Base-by-base conservation (phyloP, 92 coral and sea anemone genomes). In the Diadumene lineata region DNA sequence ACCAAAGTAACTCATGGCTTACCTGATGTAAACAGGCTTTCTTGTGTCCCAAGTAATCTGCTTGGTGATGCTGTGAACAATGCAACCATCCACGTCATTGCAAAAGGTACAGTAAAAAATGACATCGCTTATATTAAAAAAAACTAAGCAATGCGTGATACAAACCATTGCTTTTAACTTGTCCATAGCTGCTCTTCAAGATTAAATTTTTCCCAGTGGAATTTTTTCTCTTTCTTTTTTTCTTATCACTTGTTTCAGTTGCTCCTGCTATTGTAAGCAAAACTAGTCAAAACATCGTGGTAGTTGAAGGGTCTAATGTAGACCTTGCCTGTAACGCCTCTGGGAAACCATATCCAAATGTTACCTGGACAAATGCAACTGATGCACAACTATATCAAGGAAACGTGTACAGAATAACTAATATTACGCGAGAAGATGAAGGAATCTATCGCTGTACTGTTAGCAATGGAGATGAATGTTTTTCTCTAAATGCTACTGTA, bases 381-480 rank as follows among this genome's bases (percentile, higher is more conserved):
- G 50, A 50, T 22, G 23, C 7, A 60, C 29, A 7, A 1, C 1
- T 10, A 11, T 23, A 22, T 23, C 65, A 60, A 60, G 32, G 65
- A 26, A 29, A 16, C 3, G 23, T 27, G 57, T 24, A 50, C 1
- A 13, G 44, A 18, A 7, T 70, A 31, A 56, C 44, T 24, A 23
- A 13, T 34, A 57, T 53, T 22, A 53, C 18, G 17, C 67, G 85
- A 74, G 50, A 18, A 16, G 50, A 75, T 31, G 78, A 27, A 25
- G 89, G 89, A 26, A 53, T 34, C 19, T 85, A 85, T 60, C 68
- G 61, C 15, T 85, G 89, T 38, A 69, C 69, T 0, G 85, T 82
- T 29, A 29, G 28, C 72, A 85, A 85, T 61, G 89, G 89, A 21
- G 64, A 66, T 34, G 81, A 77, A 34, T 82, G 89, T 74, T 63